These are phyloP conservation scores for Achatina immaculata DNA, from an alignment of 1,140 invertebrate genomes.

Conservation along the genomic window DNA sequence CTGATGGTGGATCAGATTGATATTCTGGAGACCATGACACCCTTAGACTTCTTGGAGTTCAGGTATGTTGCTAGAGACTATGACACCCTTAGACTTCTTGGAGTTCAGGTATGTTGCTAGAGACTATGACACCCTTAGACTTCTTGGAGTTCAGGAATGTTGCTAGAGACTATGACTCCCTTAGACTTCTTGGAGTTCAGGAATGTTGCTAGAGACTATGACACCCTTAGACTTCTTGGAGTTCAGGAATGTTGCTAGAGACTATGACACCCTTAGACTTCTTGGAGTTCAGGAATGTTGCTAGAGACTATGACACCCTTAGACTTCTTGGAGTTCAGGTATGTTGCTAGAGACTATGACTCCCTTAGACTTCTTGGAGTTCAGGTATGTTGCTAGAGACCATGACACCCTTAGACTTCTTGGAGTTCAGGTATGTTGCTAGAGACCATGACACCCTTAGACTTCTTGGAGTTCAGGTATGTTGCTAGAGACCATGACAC, in stretches of 20 bases:
- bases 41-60: constrained; percentile 62
- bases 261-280: too few species aligned
- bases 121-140: constrained; percentile 75
- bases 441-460: constrained; percentile 78
- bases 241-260: too few species aligned
- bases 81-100: constrained; percentile 63
- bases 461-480: constrained; percentile 64
- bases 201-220: constrained; percentile 40
- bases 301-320: too few species aligned
- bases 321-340: too few species aligned
- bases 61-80: constrained; percentile 80
- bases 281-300: too few species aligned
- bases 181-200: constrained; percentile 64
- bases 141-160: constrained; percentile 62
- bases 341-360: too few species aligned
- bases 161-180: constrained; percentile 80
- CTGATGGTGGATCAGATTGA: constrained; percentile 95
- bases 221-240: too few species aligned
- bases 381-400: constrained; percentile 95
- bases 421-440: constrained; percentile 72
- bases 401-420: constrained; percentile 64
- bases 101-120: constrained; percentile 75
- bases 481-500: constrained; percentile 80
- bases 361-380: too few species aligned
- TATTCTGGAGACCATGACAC: constrained; percentile 85